Evolutionary conservation across 2,113 vertebrate genomes (phyloP).

Genomic region (Candoia aspera): DNA sequence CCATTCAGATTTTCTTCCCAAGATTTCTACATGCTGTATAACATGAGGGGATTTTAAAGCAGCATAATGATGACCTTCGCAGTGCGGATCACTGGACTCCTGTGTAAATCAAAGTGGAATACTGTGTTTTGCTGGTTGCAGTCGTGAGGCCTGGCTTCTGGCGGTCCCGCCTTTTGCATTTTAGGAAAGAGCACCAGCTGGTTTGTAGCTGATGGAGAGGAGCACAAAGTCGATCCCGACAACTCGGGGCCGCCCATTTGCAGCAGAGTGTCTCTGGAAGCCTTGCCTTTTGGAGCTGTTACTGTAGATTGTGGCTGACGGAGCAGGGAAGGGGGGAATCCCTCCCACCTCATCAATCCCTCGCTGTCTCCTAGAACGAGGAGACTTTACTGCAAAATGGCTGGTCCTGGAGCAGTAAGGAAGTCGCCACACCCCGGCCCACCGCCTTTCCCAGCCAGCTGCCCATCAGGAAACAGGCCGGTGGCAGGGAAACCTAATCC

Average conservation of each 20-base stretch:
- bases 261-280: neutral
- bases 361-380: neutral
- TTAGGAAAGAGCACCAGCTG: no score
- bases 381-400: neutral
- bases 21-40: neutral
- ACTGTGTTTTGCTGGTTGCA: neutral
- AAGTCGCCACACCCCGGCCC: accelerated
- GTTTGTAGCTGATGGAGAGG: neutral
- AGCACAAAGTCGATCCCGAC: neutral
- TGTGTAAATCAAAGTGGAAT: neutral
- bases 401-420: neutral
- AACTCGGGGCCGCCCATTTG: neutral
- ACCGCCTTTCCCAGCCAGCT: neutral
- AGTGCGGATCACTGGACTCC: neutral
- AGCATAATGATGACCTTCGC: neutral
- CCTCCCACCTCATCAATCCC: neutral
- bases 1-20: neutral
- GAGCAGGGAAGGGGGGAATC: neutral
- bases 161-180: neutral
- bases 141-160: neutral
- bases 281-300: neutral
- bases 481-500: neutral
- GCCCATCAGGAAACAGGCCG: neutral
- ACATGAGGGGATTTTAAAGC: neutral
- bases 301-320: neutral